Evolutionary conservation across 1,140 invertebrate species (phyloP), one percentile per base, ranked within the genome.

Genomic region (Caerostris darwini): DNA sequence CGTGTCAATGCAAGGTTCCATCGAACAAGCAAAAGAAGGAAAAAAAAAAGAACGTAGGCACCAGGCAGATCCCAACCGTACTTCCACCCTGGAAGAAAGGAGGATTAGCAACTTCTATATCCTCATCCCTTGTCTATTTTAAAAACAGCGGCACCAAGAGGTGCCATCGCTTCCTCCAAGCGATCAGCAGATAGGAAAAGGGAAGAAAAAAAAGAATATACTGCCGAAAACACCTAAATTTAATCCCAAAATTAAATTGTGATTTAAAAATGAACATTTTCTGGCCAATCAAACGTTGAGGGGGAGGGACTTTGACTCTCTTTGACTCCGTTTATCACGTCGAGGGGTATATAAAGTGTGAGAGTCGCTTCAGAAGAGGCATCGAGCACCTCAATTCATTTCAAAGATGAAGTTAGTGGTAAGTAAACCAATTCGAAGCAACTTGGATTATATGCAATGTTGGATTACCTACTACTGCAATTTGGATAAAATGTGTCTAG

Each of bases 371-470:
- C 19, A 61, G 59, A 64, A 61, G 57, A 19, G 58, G 50, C 53
- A 19, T n/a, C 10, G 17, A 87, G 50, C 12, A 14, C 12, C 85
- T 17, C 57, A 87, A 19, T 14, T 53, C 59, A 61, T 58, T 64
- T 56, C 85, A 61, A 87, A 87, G 85, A 87, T 87, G 85, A 87
- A 87, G 85, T 87, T 87, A 64, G 59, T 87, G 85, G 85, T 87
- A 87, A 87, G 85, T 87, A 87, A 87, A 50, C 34, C 34, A 19
- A 64, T 64, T 59, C 59, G 8, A 57, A 87, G 34, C 57, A 34
- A 64, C 71, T 59, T 53, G 85, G 85, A 87, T 87, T 87, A 61
- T 19, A 17, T 87, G 19, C 19, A 77, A 3, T 14, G n/a, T 61
- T 87, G 85, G 85, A 87, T 87, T 87, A 87, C 58, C 71, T 77